These are phyloP conservation scores for Philaethria dido DNA, from an alignment of 2,888 invertebrate genomes.

Conservation along the genomic window DNA sequence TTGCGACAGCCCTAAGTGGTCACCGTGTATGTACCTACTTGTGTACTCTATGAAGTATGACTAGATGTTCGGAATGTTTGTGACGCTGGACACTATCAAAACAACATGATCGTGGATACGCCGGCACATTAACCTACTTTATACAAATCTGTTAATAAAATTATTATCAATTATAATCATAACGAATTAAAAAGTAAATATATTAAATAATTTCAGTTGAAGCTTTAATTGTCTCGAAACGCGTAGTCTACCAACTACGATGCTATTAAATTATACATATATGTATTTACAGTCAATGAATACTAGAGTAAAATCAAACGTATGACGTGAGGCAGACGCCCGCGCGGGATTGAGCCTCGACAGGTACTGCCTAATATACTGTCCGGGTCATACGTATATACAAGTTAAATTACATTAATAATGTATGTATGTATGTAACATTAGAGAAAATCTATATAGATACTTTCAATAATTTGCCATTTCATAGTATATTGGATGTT, in stretches of 20 bases:
- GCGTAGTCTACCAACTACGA: slow-evolving; percentile 70
- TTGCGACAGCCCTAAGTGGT: slow-evolving; percentile 32
- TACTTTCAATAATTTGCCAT: slow-evolving; percentile 51
- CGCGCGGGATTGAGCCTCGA: slow-evolving; percentile 65
- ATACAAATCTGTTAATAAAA: slow-evolving; percentile 67
- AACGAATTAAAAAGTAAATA: slow-evolving; percentile 43
- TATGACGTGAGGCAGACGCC: slow-evolving; percentile 68
- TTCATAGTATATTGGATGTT: slow-evolving; percentile 55
- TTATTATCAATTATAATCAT: slow-evolving; percentile 42
- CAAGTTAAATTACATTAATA: slow-evolving; percentile 76
- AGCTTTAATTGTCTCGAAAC: slow-evolving; percentile 54
- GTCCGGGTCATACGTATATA: slow-evolving; percentile 80
- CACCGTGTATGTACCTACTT: slow-evolving; percentile 48
- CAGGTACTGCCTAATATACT: slow-evolving; percentile 62
- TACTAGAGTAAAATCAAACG: slow-evolving; percentile 68
- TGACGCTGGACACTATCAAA: slow-evolving; percentile 49
- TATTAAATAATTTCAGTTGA: slow-evolving; percentile 47
- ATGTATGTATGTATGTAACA: slow-evolving; percentile 72
- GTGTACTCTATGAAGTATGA: slow-evolving; percentile 71
- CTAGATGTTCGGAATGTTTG: slow-evolving; percentile 72
- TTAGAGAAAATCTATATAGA: slow-evolving; percentile 70
- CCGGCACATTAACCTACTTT: slow-evolving; percentile 77
- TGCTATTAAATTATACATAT: slow-evolving; percentile 57
- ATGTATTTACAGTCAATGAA: slow-evolving; percentile 79
- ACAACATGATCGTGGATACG: slow-evolving; percentile 48